A percentile compares a stretch with the other conserved stretches of the same genome.
These are phyloP conservation scores for Oryctes rhinoceros DNA, from an alignment of 1,140 invertebrate species.

Conservation along the genomic window DNA sequence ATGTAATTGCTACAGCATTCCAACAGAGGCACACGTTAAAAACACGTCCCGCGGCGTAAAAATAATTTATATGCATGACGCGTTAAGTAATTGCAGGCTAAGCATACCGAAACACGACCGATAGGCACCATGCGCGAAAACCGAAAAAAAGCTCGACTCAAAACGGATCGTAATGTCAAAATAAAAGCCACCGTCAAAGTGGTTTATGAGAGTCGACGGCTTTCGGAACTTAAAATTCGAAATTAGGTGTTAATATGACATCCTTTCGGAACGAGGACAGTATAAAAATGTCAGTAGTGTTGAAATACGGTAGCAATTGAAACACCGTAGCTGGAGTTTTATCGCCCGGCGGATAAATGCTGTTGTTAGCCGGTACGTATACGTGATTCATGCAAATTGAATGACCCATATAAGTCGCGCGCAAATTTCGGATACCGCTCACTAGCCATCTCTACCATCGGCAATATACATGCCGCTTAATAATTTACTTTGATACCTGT, in stretches of 20 bases:
- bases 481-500: not conserved
- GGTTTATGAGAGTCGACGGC: not conserved
- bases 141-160: not conserved
- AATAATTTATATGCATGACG: too few species aligned
- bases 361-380: conserved; percentile 13
- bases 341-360: not conserved
- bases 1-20: too few species aligned
- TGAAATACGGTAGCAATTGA: conserved; percentile 21
- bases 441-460: not conserved
- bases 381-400: conserved; percentile 18
- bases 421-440: not conserved
- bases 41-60: too few species aligned
- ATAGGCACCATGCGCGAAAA: not conserved
- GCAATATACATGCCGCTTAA: not conserved
- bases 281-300: conserved; percentile 19
- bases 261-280: not conserved
- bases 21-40: too few species aligned
- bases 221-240: conserved; percentile 10
- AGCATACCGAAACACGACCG: not conserved
- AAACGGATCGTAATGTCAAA: not conserved
- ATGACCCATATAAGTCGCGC: conserved; percentile 14
- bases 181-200: not conserved
- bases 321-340: not conserved
- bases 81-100: too few species aligned
- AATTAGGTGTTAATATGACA: conserved; percentile 1